Percentiles rank a stretch among this genome's conserved stretches.
These are phyloP conservation scores for Sipha maydis DNA, from an alignment of 2,888 invertebrate genomes.

Conservation along the genomic window DNA sequence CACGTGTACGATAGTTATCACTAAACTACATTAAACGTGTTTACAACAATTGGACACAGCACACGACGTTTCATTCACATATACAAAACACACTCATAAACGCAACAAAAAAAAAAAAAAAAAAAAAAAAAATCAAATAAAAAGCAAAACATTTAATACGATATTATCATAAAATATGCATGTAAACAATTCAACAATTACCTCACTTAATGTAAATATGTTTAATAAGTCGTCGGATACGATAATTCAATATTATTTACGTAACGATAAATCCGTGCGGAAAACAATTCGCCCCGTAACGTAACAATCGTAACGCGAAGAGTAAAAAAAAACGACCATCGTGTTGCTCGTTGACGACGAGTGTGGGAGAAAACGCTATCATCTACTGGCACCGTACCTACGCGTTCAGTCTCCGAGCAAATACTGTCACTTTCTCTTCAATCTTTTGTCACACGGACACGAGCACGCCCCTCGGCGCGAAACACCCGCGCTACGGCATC, in stretches of 20 bases:
- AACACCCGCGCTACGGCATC: constrained; percentile 48
- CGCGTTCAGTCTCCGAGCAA: constrained; percentile 49
- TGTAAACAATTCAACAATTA: not conserved
- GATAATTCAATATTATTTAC: not conserved
- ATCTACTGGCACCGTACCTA: not conserved
- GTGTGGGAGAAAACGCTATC: not conserved
- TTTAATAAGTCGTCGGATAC: too few relatives aligned
- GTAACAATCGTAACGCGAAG: not conserved
- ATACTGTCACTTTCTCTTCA: constrained; percentile 61
- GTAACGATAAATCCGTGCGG: not conserved
- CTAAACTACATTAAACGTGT: not conserved
- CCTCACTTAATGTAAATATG: constrained; percentile 27
- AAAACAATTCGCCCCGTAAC: not conserved
- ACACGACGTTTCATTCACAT: not conserved
- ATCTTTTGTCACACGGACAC: constrained; percentile 39
- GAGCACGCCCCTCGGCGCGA: constrained; percentile 47
- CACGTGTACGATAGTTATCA: not conserved
- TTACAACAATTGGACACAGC: not conserved
- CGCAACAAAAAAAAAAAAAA: not conserved
- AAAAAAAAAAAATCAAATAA: too few relatives aligned
- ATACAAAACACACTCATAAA: not conserved
- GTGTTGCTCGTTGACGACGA: not conserved
- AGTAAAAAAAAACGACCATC: not conserved
- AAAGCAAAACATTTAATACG: not conserved
- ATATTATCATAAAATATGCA: not conserved